These are phyloP conservation scores for Orchestes rusci DNA, from an alignment of 2,888 invertebrate species.

Conservation along the genomic window DNA sequence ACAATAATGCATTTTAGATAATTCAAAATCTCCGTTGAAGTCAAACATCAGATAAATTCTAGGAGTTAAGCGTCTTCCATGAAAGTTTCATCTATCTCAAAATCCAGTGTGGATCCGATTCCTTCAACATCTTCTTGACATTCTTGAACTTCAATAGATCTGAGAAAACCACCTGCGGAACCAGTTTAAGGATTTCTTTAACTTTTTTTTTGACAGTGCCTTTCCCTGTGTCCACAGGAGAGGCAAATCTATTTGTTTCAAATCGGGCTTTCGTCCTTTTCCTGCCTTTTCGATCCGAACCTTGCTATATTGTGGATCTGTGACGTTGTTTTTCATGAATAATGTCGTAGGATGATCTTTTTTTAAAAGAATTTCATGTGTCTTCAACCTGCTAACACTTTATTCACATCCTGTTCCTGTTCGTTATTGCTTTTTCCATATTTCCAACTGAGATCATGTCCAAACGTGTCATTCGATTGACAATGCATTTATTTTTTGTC, in stretches of 20 bases:
- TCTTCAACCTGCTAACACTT: slow-evolving; percentile 22
- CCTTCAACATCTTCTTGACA: slow-evolving; percentile 8
- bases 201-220: slow-evolving; percentile 5
- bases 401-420: slow-evolving; percentile 17
- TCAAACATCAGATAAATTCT: too few relatives aligned
- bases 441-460: slow-evolving; percentile 20
- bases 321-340: slow-evolving; percentile 11
- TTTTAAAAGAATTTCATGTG: slow-evolving; percentile 12
- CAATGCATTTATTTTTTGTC: slow-evolving; percentile 23
- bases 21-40: too few relatives aligned
- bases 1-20: too few relatives aligned
- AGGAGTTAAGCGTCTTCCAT: too few relatives aligned
- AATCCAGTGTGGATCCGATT: slow-evolving; percentile 4
- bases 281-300: too few relatives aligned
- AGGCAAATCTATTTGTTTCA: too few relatives aligned
- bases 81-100: too few relatives aligned
- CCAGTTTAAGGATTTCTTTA: slow-evolving; percentile 4
- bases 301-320: slow-evolving; percentile 7
- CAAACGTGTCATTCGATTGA: slow-evolving; percentile 18
- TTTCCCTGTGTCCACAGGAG: slow-evolving; percentile 9
- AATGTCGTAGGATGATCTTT: slow-evolving; percentile 13
- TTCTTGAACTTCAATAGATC: too few relatives aligned
- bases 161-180: slow-evolving; percentile 1
- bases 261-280: too few relatives aligned
- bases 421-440: slow-evolving; percentile 5